Evolutionary conservation across 2,113 vertebrate species (phyloP), one percentile per base, ranked within the genome.

Genomic region (Butorides virescens): DNA sequence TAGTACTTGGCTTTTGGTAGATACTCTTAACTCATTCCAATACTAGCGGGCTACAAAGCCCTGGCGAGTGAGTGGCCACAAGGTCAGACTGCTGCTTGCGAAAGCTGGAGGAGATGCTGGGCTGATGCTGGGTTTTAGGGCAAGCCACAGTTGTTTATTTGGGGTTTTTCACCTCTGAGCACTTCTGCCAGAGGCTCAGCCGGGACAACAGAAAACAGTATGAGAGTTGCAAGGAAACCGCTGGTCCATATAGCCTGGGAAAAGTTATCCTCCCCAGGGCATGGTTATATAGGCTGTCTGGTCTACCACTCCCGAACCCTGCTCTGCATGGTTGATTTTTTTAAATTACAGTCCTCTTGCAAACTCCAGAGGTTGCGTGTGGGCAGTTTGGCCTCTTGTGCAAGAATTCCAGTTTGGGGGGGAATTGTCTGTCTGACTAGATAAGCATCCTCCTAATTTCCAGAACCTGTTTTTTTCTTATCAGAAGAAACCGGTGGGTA

Each of bases 1-100:
- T 30, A 23, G 61, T 8, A 8, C 34, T 61, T 2, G 0, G 11
- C 0, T 36, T 68, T 26, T 21, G 53, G 19, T 10, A 47, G 68
- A 13, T 23, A 1, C 52, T 34, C 37, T 23, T 27, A 4, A 13
- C 12, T 34, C 14, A 1, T 19, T 19, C 5, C 3, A 21, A 11
- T 16, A 3, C 19, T 19, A 7, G 12, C 0, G 3, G 26, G 17
- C 65, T 66, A 0, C 11, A 15, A 36, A 84, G 30, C 20, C 30
- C 29, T 32, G 5, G 34, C 27, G 4, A 25, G n/a, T 2, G 42
- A 25, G 71, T 11, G 42, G 63, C 42, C 27, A 39, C 55, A 4
- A n/a, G 63, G 29, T 23, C 75, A 13, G 37, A 6, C 13, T 21
- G 55, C 61, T 37, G 59, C 67, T 58, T 46, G 23, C 1, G 7